Evolutionary conservation across 2,888 invertebrate species (phyloP).

Genomic region (Parnassius apollo): DNA sequence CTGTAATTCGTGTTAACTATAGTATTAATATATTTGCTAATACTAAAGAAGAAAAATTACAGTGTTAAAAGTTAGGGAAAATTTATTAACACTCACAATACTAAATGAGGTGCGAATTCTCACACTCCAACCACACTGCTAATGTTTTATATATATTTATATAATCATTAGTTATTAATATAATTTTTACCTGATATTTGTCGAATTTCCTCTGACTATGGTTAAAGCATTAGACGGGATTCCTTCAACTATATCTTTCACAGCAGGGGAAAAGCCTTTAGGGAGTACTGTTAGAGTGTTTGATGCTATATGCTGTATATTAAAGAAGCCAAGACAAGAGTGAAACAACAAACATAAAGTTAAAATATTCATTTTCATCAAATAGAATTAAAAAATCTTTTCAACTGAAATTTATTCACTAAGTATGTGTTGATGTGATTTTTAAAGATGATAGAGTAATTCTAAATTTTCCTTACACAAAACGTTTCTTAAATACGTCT

Average conservation of each 20-base stretch:
- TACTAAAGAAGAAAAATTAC: background rate
- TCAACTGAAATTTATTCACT: background rate
- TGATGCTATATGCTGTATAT: slow-evolving; percentile 56
- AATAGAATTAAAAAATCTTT: background rate
- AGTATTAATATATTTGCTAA: slow-evolving; percentile 16
- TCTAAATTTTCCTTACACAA: background rate
- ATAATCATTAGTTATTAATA: slow-evolving; percentile 4
- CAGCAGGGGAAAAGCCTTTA: slow-evolving; percentile 56
- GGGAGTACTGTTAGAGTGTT: slow-evolving; percentile 52
- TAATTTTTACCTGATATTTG: slow-evolving; percentile 56
- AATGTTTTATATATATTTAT: no score
- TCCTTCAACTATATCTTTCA: slow-evolving; percentile 68
- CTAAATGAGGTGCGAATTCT: no score
- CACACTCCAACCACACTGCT: no score
- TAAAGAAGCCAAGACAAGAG: slow-evolving; percentile 44
- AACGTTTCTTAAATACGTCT: background rate
- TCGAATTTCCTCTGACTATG: slow-evolving; percentile 66
- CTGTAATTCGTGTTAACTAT: slow-evolving; percentile 35
- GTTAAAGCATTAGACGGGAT: slow-evolving; percentile 59
- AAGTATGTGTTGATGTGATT: background rate
- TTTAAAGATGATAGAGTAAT: background rate
- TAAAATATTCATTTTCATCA: slow-evolving; percentile 4
- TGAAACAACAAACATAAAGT: background rate
- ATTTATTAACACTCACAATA: no score
- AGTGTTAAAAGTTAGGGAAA: no score